Base-by-base conservation (phyloP, 2,113 vertebrate species). In the Rafetus swinhoei region DNA sequence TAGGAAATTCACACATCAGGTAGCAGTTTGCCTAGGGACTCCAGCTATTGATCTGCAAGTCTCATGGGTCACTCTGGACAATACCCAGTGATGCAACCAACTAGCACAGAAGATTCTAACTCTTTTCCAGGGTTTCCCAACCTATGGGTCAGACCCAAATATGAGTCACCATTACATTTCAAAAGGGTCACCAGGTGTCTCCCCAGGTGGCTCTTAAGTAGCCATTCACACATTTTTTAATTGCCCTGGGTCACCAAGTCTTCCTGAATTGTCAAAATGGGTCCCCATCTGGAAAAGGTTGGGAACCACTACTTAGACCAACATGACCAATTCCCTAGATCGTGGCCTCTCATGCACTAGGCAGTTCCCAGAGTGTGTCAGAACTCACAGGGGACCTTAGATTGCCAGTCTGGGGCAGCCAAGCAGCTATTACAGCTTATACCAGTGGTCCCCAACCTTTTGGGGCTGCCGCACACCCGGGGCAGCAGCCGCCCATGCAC, bases 1-100 rank as follows among this genome's bases (percentile, higher is more conserved):
- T 6, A 25, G 18, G 9, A 54, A 21, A 88, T 1, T 2, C 1
- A 0, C 0, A 27, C 13, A 80, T 52, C 24, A 13, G 4, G 56
- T 13, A 15, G 65, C n/a, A 21, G 35, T 13, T 6, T n/a, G 45
- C 16, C 9, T 69, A 18, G n/a, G 16, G 65, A 4, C 29, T 45
- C 54, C 21, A 2, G 7, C 0, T 1, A 15, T 9, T 69, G 32
- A 69, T 69, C 65, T 72, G 65, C n/a, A 35, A 72, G 7, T 21
- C 4, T 35, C n/a, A 35, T 18, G 18, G 32, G 35, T 19, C 16
- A 35, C 65, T 35, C 65, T 35, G n/a, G n/a, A 15, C 15, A 9
- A 8, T 9, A 32, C 18, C 32, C 32, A 69, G 62, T 15, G 18
- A n/a, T n/a, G 32, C 32, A 69, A 9, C 11, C n/a, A 72, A 21